Percentiles rank a stretch among this genome's conserved stretches.
These are phyloP conservation scores for Xylocampa areola DNA, from an alignment of 2,888 invertebrate genomes.

Conservation along the genomic window DNA sequence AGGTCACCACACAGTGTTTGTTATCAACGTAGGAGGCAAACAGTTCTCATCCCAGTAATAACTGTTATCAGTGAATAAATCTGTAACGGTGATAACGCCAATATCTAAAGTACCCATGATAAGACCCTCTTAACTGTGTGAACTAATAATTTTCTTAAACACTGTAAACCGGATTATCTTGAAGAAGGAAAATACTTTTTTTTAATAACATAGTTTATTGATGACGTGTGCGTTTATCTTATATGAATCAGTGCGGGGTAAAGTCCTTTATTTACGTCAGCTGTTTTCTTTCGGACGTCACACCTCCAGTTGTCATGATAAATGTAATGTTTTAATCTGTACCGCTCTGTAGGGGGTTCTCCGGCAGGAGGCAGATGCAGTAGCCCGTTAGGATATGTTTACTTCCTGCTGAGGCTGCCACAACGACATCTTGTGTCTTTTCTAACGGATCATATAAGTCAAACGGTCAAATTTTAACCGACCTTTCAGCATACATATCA, in stretches of 20 bases:
- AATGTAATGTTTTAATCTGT: slow-evolving; percentile 11
- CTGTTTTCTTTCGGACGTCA: background rate
- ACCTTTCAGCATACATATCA: no score
- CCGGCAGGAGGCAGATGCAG: no score
- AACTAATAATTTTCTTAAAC: slow-evolving; percentile 41
- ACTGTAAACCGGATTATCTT: slow-evolving; percentile 34
- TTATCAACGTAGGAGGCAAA: slow-evolving; percentile 63
- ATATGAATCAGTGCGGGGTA: slow-evolving; percentile 30
- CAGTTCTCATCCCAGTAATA: slow-evolving; percentile 64
- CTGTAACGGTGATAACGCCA: slow-evolving; percentile 57
- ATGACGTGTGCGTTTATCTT: background rate
- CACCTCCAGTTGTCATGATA: background rate
- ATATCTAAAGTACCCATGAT: slow-evolving; percentile 59
- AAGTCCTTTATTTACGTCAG: slow-evolving; percentile 15
- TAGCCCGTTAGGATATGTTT: no score
- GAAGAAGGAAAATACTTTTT: slow-evolving; percentile 17
- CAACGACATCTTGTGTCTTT: no score
- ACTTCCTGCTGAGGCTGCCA: no score
- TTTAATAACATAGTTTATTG: background rate
- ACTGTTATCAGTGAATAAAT: slow-evolving; percentile 66
- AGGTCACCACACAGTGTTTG: slow-evolving; percentile 61
- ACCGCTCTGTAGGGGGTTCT: no score
- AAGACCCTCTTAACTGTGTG: slow-evolving; percentile 40
- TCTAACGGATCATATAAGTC: no score
- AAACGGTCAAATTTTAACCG: no score